A percentile compares a stretch with the other conserved stretches of the same genome.
Evolutionary conservation across 1,140 invertebrate species (phyloP).

Genomic region (Onthophagus taurus): DNA sequence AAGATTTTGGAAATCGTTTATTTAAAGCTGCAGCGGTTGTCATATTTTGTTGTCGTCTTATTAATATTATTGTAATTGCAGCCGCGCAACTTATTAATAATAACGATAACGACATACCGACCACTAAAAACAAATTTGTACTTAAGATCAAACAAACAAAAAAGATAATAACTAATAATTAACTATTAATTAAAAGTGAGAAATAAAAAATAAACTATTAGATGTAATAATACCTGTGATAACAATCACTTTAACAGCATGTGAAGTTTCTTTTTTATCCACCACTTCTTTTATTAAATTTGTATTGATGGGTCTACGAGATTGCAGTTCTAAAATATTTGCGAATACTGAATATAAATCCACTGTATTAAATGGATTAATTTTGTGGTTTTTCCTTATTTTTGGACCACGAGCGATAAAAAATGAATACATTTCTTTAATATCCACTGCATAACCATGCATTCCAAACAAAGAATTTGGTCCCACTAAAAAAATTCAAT

Average conservation of each 20-base stretch:
- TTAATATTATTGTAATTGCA: slow-evolving; percentile 28
- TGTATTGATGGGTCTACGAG: no score
- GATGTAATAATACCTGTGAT: slow-evolving; percentile 24
- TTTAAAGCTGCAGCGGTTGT: slow-evolving; percentile 32
- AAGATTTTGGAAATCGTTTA: slow-evolving; percentile 35
- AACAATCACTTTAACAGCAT: neutral
- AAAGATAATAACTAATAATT: no score
- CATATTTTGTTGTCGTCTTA: slow-evolving; percentile 32
- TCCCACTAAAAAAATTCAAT: slow-evolving; percentile 34
- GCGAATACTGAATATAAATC: slow-evolving; percentile 62
- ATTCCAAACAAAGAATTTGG: slow-evolving; percentile 46
- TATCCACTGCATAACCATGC: slow-evolving; percentile 59
- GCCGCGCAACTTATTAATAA: slow-evolving; percentile 29
- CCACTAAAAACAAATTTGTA: slow-evolving; percentile 28
- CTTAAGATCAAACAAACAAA: no score
- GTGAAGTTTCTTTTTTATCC: no score
- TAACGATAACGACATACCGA: slow-evolving; percentile 27
- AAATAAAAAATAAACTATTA: no score
- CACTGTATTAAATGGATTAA: slow-evolving; percentile 50
- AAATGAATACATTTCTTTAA: slow-evolving; percentile 52
- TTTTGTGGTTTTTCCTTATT: slow-evolving; percentile 43
- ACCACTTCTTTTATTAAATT: no score
- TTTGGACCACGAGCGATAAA: slow-evolving; percentile 60
- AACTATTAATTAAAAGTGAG: no score
- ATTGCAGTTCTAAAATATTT: slow-evolving; percentile 48